phyloP scores from a whole-genome alignment of 2,113 vertebrate species.

The Malurus melanocephalus region DNA sequence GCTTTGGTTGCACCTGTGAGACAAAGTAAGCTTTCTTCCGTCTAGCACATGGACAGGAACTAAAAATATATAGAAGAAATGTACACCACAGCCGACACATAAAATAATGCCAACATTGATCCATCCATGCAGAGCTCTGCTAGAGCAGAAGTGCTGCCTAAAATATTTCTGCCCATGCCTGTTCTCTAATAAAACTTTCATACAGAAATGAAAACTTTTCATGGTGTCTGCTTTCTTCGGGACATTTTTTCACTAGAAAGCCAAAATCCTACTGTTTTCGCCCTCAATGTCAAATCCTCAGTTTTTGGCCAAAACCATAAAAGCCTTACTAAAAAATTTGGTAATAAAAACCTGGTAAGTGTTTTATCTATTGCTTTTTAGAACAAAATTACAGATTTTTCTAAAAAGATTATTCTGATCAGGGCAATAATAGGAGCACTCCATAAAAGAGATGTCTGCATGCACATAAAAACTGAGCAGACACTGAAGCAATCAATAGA shows the following conservation, averaged over 20 bases:
- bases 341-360: not conserved
- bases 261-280: not conserved
- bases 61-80: constrained; percentile 7
- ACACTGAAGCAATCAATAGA: not conserved
- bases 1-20: not conserved
- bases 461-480: not conserved
- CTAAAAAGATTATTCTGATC: not conserved
- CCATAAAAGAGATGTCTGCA: not conserved
- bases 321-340: not conserved
- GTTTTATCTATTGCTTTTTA: not conserved
- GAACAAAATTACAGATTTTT: not conserved
- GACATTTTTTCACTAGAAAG: not conserved
- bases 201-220: not conserved
- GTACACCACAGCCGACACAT: not conserved
- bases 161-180: not conserved
- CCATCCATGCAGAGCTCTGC: not conserved
- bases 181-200: constrained; percentile 6
- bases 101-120: constrained; percentile 20
- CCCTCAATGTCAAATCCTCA: not conserved
- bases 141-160: not conserved
- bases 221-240: not conserved
- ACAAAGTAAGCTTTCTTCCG: not conserved
- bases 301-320: not conserved
- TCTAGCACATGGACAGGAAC: not conserved
- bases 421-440: not conserved